Evolutionary conservation across 2,113 vertebrate species (phyloP).

Genomic region (Mastomys coucha): DNA sequence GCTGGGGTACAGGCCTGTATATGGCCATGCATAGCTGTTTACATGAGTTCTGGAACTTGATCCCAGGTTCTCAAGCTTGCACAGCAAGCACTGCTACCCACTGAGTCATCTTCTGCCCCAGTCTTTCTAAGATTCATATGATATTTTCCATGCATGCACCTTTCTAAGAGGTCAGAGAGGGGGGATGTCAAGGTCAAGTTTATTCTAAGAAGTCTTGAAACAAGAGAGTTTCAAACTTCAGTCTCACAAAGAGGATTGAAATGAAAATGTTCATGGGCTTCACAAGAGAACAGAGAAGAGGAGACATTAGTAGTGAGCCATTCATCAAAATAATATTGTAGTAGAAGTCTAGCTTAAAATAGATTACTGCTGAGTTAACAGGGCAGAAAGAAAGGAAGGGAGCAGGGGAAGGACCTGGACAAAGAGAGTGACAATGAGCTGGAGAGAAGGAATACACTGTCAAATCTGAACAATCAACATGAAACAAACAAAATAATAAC

Average conservation of each 20-base stretch:
- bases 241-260: constrained; percentile 41
- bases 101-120: not conserved
- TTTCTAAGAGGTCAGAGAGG: constrained; percentile 1
- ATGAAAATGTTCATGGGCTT: constrained; percentile 60
- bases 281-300: constrained; percentile 63
- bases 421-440: not conserved
- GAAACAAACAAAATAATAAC: not conserved
- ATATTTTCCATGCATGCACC: not conserved
- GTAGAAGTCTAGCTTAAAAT: constrained; percentile 46
- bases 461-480: not conserved
- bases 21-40: not conserved
- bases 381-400: not conserved
- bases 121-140: constrained; percentile 15
- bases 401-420: not conserved
- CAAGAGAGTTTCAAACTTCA: constrained; percentile 40
- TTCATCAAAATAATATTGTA: constrained; percentile 67
- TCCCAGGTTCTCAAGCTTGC: not conserved
- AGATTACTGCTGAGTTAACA: not conserved
- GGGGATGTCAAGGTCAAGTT: not conserved
- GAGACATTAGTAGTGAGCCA: constrained; percentile 37
- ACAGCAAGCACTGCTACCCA: not conserved
- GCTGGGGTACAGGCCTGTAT: not conserved
- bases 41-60: not conserved
- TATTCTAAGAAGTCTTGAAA: constrained; percentile 12
- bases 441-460: not conserved